A percentile compares a stretch with the other conserved stretches of the same genome.
Evolutionary conservation across 1,140 invertebrate genomes (phyloP).

Genomic region (Cyrtorhinus lividipennis): DNA sequence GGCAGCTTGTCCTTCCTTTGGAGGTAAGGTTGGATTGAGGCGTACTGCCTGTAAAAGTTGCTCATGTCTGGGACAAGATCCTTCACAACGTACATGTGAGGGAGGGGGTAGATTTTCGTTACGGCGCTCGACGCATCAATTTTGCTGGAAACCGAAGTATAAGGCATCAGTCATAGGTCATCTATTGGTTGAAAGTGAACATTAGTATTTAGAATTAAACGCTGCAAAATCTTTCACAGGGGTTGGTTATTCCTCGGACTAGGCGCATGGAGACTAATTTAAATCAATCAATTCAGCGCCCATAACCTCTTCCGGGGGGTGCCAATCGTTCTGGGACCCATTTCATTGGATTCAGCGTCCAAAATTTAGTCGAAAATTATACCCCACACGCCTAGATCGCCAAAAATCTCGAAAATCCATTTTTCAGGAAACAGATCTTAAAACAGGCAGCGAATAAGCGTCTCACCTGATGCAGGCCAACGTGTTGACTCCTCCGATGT

Average conservation of each 20-base stretch:
- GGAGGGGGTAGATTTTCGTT: slow-evolving; percentile 69
- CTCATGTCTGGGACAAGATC: slow-evolving; percentile 81
- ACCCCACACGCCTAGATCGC: no score
- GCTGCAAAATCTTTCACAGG: no score
- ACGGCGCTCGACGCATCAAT: slow-evolving; percentile 30
- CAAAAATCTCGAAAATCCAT: no score
- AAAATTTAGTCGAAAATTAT: no score
- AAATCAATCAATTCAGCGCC: no score
- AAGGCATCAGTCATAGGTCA: no score
- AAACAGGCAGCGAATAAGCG: neutral
- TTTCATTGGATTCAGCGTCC: no score
- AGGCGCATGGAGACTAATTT: no score
- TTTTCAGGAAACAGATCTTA: no score
- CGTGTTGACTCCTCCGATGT: slow-evolving; percentile 72
- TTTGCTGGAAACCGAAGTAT: slow-evolving; percentile 13
- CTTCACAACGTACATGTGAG: slow-evolving; percentile 83
- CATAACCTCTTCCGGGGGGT: no score
- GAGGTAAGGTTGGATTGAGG: slow-evolving; percentile 71
- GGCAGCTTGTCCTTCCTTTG: slow-evolving; percentile 40
- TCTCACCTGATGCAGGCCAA: slow-evolving; percentile 72
- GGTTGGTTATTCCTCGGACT: no score
- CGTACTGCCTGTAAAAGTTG: slow-evolving; percentile 74
- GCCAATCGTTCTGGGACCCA: no score
- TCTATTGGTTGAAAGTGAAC: neutral
- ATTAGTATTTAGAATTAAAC: neutral